Percentiles rank a stretch among this genome's conserved stretches.
Evolutionary conservation across 2,113 vertebrate species (phyloP).

Genomic region (Toxotes jaculatrix): DNA sequence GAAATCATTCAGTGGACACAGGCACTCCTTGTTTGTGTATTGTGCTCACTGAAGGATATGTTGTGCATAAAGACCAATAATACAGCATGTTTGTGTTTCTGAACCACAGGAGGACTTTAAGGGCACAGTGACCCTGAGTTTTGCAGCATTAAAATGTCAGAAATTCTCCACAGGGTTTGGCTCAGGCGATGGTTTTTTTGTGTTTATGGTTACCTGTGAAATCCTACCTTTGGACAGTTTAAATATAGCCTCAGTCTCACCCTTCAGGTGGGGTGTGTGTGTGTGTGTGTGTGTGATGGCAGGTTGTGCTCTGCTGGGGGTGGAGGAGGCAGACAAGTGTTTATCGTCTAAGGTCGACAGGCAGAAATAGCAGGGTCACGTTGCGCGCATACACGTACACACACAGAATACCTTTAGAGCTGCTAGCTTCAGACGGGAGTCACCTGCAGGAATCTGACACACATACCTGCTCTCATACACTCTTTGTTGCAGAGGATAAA

Average conservation of each 20-base stretch:
- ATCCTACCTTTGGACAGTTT: slow-evolving; percentile 2
- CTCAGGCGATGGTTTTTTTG: background rate
- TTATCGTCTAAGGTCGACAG: slow-evolving; percentile 17
- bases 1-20: slow-evolving; percentile 33
- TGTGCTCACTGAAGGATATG: background rate
- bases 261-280: slow-evolving; percentile 19
- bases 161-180: background rate
- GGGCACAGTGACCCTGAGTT: background rate
- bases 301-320: slow-evolving; percentile 3
- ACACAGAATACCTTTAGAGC: slow-evolving; percentile 13
- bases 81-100: background rate
- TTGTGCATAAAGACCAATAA: background rate
- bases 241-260: slow-evolving; percentile 8
- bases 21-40: background rate
- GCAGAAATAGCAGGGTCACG: slow-evolving; percentile 52
- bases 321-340: background rate
- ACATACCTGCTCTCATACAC: background rate
- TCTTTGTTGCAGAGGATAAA: background rate
- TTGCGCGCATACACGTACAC: background rate
- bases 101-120: background rate
- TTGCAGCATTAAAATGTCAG: background rate
- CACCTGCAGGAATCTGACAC: slow-evolving; percentile 21
- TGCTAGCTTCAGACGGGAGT: background rate
- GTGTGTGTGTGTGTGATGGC: background rate
- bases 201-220: background rate